A percentile compares a stretch with the other conserved stretches of the same genome.
Evolutionary conservation across 2,113 vertebrate genomes (phyloP).

Genomic region (Hippocampus guttulatus): DNA sequence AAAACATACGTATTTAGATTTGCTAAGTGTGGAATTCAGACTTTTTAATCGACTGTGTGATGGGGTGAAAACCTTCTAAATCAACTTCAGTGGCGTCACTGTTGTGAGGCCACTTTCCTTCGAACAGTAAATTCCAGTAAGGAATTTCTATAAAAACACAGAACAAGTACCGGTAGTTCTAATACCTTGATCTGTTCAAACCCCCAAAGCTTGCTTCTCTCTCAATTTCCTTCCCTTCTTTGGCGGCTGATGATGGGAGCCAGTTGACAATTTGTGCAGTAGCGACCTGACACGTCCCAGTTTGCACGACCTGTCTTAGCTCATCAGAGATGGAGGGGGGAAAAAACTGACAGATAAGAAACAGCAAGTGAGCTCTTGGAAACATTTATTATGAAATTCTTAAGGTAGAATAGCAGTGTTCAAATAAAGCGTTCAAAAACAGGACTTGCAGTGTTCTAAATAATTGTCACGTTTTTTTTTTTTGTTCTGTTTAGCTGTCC

Average conservation of each 20-base stretch:
- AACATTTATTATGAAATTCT: conserved; percentile 82
- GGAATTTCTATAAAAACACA: neutral
- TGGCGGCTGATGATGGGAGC: conserved; percentile 31
- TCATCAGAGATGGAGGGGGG: conserved; percentile 25
- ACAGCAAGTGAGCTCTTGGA: conserved; percentile 65
- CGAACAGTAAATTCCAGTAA: no score
- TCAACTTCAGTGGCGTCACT: no score
- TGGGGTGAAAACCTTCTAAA: no score
- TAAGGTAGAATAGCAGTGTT: conserved; percentile 73
- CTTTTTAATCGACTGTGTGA: no score
- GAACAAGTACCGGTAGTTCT: neutral
- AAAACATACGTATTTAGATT: no score
- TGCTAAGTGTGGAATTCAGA: no score
- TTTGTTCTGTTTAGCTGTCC: conserved; percentile 66
- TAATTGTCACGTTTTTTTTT: conserved; percentile 36
- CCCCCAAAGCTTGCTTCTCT: conserved; percentile 11
- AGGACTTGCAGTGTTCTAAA: conserved; percentile 58
- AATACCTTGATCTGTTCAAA: neutral
- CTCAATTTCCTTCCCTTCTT: neutral
- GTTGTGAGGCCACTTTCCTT: no score
- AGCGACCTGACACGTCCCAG: conserved; percentile 30
- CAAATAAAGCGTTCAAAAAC: conserved; percentile 71
- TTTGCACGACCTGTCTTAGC: conserved; percentile 22
- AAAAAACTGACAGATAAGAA: conserved; percentile 56
- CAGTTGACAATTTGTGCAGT: conserved; percentile 13